Conservation (phyloP, 2,797 vertebrate species). For the Sebastes baramenuke region DNA sequence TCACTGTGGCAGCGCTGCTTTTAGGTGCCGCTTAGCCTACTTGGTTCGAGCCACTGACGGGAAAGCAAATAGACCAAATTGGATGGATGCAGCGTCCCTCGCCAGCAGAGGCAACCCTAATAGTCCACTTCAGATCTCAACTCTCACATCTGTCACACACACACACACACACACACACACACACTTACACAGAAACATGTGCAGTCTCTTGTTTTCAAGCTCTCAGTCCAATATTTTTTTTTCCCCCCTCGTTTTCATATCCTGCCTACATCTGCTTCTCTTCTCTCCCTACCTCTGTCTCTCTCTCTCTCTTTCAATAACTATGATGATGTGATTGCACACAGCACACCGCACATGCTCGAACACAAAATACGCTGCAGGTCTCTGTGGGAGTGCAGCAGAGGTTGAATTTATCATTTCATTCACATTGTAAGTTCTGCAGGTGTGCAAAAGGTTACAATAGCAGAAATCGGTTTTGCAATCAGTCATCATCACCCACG, state of each 20-base stretch:
- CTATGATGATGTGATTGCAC: slow-evolving; percentile 6
- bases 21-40: slow-evolving; percentile 60
- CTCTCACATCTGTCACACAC: slow-evolving; percentile 33
- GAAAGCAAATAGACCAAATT: slow-evolving; percentile 63
- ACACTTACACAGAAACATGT: slow-evolving; percentile 3
- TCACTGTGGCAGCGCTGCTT: slow-evolving; percentile 46
- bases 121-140: slow-evolving; percentile 55
- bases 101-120: slow-evolving; percentile 56
- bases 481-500: slow-evolving; percentile 33
- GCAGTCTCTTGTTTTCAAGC: slow-evolving; percentile 41
- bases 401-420: slow-evolving; percentile 32
- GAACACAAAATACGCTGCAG: background rate
- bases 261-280: slow-evolving; percentile 21
- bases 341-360: background rate
- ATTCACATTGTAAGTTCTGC: slow-evolving; percentile 30
- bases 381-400: slow-evolving; percentile 7
- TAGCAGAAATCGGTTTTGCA: slow-evolving; percentile 35
- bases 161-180: background rate
- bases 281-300: background rate
- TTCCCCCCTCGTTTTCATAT: slow-evolving; percentile 31
- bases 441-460: slow-evolving; percentile 66
- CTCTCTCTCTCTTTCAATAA: slow-evolving; percentile 5
- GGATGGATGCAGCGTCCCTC: slow-evolving; percentile 63
- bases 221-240: slow-evolving; percentile 17
- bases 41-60: slow-evolving; percentile 56